These are phyloP conservation scores for Caenorhabditis doughertyi DNA, from an alignment of 2,888 invertebrate species.

Conservation along the genomic window DNA sequence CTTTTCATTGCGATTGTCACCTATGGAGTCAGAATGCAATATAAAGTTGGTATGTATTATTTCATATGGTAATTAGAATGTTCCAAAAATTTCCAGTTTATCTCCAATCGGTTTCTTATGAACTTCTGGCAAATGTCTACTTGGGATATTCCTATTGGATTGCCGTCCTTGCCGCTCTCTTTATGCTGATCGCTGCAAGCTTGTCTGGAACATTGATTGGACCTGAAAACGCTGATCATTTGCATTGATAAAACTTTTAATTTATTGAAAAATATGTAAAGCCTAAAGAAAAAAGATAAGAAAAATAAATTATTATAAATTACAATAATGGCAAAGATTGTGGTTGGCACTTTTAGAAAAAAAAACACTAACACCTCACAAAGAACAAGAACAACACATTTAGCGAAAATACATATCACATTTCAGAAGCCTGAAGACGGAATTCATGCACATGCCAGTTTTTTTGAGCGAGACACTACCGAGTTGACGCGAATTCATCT, in stretches of 20 bases:
- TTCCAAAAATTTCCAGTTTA: conserved; percentile 60
- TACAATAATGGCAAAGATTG: conserved; percentile 26
- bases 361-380: background rate
- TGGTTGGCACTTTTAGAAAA: conserved; percentile 24
- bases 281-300: background rate
- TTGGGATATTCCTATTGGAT: conserved; percentile 75
- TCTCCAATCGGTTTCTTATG: conserved; percentile 68
- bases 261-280: conserved; percentile 1
- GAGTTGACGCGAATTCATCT: conserved; percentile 48
- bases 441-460: conserved; percentile 15
- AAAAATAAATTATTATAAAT: background rate
- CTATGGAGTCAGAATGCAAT: conserved; percentile 70
- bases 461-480: conserved; percentile 39
- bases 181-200: conserved; percentile 63
- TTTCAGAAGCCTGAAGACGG: too few relatives aligned
- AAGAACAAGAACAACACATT: background rate
- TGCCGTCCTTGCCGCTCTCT: conserved; percentile 67
- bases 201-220: conserved; percentile 49
- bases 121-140: conserved; percentile 70
- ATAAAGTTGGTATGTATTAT: conserved; percentile 60
- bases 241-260: conserved; percentile 29
- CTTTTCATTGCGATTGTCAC: conserved; percentile 68
- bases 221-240: conserved; percentile 49
- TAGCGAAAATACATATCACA: conserved; percentile 14
- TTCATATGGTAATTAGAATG: background rate